Percentiles rank a stretch among this genome's conserved stretches.
Evolutionary conservation across 2,797 vertebrate genomes (phyloP).

Genomic region (Arctocebus calabarensis): DNA sequence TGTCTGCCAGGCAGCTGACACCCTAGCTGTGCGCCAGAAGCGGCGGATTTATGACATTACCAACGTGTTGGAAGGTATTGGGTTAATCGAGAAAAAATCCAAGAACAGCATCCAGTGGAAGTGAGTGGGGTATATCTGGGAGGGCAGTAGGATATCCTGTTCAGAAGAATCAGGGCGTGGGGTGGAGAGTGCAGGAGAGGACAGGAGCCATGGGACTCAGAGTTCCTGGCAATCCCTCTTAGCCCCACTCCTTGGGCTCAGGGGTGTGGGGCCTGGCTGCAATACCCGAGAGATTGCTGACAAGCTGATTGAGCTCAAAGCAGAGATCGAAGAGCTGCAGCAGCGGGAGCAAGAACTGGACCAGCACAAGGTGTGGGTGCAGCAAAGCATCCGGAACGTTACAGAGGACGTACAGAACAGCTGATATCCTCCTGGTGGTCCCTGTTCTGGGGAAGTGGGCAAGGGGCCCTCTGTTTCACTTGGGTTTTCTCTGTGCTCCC

Average conservation of each 20-base stretch:
- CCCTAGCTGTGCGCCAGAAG: constrained; percentile 98
- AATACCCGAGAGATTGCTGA: constrained; percentile 98
- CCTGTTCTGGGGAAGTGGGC: constrained; percentile 37
- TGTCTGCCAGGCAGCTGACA: constrained; percentile 95
- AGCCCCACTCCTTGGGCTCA: constrained; percentile 77
- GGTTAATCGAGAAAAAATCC: constrained; percentile 98
- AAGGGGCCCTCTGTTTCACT: constrained; percentile 38
- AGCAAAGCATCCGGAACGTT: constrained; percentile 99
- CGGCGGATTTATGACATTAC: constrained; percentile 99
- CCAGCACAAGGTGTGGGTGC: constrained; percentile 98
- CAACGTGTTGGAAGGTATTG: constrained; percentile 98
- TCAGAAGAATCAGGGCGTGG: constrained; percentile 1
- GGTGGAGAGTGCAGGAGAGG: background rate
- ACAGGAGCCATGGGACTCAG: background rate
- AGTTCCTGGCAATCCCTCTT: background rate
- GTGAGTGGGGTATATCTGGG: constrained; percentile 89
- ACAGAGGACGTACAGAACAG: constrained; percentile 98
- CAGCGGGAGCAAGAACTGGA: constrained; percentile 96
- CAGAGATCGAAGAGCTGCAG: constrained; percentile 97
- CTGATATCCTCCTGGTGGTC: constrained; percentile 94
- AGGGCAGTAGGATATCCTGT: background rate
- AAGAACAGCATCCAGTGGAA: constrained; percentile 99
- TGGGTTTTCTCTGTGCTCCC: constrained; percentile 29
- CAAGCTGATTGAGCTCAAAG: constrained; percentile 98
- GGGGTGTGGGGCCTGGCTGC: constrained; percentile 98